These are phyloP conservation scores for Osmoderma eremita DNA, from an alignment of 2,888 invertebrate species.

Conservation along the genomic window DNA sequence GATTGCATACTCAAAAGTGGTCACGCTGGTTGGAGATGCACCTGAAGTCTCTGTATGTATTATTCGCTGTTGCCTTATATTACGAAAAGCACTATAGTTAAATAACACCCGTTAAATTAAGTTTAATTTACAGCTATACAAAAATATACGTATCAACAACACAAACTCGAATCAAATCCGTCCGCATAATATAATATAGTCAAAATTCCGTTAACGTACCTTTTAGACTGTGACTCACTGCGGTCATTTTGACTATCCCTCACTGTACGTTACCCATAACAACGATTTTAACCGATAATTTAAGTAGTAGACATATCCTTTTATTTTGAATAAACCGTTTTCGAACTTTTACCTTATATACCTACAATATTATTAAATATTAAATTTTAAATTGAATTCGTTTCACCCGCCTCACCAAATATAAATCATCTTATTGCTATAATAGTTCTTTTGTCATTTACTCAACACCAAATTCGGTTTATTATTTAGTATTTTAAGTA, in stretches of 20 bases:
- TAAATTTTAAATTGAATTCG: constrained; percentile 12
- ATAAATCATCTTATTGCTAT: constrained; percentile 1
- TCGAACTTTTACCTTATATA: too few relatives aligned
- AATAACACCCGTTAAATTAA: neutral
- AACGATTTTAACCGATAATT: too few relatives aligned
- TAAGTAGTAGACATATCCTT: too few relatives aligned
- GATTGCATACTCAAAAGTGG: too few relatives aligned
- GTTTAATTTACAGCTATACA: constrained; percentile 1
- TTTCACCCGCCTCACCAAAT: constrained; percentile 10
- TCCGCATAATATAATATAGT: neutral
- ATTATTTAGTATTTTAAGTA: neutral
- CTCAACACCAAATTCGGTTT: constrained; percentile 2
- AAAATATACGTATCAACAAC: constrained; percentile 9
- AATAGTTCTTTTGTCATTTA: constrained; percentile 1
- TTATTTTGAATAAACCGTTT: too few relatives aligned
- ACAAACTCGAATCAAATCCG: neutral
- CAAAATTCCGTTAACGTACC: too few relatives aligned
- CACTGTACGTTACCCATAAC: too few relatives aligned
- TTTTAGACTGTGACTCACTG: too few relatives aligned
- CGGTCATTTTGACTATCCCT: neutral
- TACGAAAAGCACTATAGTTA: neutral
- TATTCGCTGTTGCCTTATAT: too few relatives aligned
- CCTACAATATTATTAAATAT: neutral
- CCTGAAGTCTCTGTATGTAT: too few relatives aligned
- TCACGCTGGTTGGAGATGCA: too few relatives aligned